Conservation (phyloP, 2,888 invertebrate species). For the Pelosia muscerda region DNA sequence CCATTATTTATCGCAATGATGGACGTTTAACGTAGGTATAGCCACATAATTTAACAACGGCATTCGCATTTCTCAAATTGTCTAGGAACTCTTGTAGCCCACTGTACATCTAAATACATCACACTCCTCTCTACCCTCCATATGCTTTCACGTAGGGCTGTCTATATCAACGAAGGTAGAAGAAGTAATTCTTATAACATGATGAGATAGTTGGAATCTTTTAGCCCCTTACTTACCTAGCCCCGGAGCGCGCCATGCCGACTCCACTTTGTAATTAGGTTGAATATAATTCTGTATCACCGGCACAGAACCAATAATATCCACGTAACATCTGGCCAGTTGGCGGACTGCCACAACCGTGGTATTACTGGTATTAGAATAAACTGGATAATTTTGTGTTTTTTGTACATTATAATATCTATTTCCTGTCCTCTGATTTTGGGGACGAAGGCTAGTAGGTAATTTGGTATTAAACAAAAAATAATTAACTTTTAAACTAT, state of each 20-base stretch:
- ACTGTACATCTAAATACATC: too few relatives aligned
- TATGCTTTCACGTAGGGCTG: too few relatives aligned
- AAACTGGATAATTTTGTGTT: constrained; percentile 30
- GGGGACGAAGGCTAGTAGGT: background rate
- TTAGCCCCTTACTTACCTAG: too few relatives aligned
- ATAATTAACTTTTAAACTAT: too few relatives aligned
- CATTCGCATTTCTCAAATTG: too few relatives aligned
- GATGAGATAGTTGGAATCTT: background rate
- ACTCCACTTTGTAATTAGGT: constrained; percentile 50
- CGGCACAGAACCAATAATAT: constrained; percentile 53
- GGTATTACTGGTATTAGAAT: constrained; percentile 22
- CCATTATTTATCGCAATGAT: too few relatives aligned
- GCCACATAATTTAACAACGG: too few relatives aligned
- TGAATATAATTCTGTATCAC: constrained; percentile 53
- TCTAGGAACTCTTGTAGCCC: too few relatives aligned
- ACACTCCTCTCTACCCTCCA: too few relatives aligned
- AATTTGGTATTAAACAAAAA: too few relatives aligned
- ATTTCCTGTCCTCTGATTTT: constrained; percentile 8
- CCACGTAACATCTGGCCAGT: constrained; percentile 50
- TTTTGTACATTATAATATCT: constrained; percentile 18
- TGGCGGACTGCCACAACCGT: constrained; percentile 54
- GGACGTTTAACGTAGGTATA: too few relatives aligned
- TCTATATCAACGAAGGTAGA: too few relatives aligned
- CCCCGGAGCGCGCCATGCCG: constrained; percentile 21
- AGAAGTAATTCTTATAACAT: background rate